Percentiles rank a stretch among this genome's conserved stretches.
Conservation (phyloP, 64 coral and sea anemone genomes). For the Montipora cactus region DNA sequence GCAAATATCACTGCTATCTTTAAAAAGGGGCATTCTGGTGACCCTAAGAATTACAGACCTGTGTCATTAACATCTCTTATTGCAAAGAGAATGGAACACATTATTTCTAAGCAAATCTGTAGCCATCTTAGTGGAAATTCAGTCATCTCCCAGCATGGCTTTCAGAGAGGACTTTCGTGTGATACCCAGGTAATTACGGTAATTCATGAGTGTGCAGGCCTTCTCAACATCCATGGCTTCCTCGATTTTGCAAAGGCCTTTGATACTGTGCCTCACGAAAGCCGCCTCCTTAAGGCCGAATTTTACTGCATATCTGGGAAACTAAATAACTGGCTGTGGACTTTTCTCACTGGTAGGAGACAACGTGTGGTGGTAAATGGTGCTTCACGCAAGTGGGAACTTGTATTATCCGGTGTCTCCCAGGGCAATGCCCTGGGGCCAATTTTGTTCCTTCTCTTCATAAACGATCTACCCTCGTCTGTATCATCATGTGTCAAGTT, state of each 20-base stretch:
- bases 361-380: neutral
- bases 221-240: too few species aligned
- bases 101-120: too few species aligned
- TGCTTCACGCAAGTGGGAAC: neutral
- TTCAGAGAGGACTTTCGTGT: too few species aligned
- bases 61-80: neutral
- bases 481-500: neutral
- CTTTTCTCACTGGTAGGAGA: neutral
- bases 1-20: constrained; percentile 4
- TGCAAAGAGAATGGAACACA: too few species aligned
- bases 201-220: too few species aligned
- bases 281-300: neutral
- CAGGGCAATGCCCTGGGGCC: neutral
- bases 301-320: neutral
- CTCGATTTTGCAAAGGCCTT: too few species aligned
- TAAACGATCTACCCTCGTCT: neutral
- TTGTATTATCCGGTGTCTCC: neutral
- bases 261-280: neutral
- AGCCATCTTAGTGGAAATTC: too few species aligned
- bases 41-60: neutral
- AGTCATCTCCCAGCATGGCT: too few species aligned
- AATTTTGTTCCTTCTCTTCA: neutral
- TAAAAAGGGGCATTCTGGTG: neutral
- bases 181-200: too few species aligned
- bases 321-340: neutral